A percentile compares a stretch with the other conserved stretches of the same genome.
Conservation (phyloP, 2,113 vertebrate species). For the Pica pica region DNA sequence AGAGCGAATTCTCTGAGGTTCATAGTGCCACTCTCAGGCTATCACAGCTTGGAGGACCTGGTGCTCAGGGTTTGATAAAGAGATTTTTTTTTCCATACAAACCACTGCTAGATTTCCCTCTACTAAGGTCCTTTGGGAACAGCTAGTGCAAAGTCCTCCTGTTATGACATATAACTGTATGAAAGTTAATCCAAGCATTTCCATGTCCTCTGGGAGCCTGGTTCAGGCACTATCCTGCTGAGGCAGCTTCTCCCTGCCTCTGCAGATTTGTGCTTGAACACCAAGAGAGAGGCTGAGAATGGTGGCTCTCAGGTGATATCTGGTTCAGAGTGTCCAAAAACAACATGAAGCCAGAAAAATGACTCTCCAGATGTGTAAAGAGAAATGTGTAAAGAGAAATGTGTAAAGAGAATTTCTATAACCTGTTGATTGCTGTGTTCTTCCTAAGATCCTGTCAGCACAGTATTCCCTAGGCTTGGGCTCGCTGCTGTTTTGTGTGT, state of each 20-base stretch:
- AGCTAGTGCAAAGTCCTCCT: neutral
- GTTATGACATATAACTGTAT: too few species aligned
- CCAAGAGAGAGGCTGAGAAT: neutral
- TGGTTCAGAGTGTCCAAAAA: neutral
- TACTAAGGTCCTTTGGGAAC: neutral
- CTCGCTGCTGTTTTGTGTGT: rapidly evolving
- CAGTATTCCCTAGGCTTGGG: neutral
- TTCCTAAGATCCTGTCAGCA: neutral
- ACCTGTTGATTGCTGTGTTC: neutral
- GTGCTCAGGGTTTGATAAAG: neutral
- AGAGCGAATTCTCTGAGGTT: neutral
- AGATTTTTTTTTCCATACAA: neutral
- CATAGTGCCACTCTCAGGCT: neutral
- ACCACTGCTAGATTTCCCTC: rapidly evolving
- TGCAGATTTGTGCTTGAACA: neutral
- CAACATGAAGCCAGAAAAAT: neutral
- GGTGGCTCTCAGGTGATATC: neutral
- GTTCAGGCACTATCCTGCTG: neutral
- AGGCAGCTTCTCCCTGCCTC: neutral
- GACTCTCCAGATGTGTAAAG: neutral
- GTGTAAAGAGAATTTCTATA: neutral
- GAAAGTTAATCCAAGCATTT: neutral
- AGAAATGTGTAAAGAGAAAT: neutral
- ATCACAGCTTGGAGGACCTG: neutral
- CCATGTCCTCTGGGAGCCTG: neutral